Base-by-base conservation (phyloP, 2,888 invertebrate species). In the Phrixothrix hirtus region DNA sequence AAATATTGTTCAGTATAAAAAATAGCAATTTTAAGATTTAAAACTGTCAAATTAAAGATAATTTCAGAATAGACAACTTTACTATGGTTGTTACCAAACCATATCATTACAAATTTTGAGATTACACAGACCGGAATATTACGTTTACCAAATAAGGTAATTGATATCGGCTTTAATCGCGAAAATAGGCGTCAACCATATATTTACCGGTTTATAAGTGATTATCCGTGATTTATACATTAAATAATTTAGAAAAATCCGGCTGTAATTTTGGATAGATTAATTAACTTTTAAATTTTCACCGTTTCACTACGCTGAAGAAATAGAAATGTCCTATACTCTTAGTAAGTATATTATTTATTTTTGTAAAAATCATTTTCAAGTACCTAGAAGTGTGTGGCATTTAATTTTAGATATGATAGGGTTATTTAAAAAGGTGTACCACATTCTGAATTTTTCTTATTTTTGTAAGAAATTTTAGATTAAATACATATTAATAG, bases 101-200 rank as follows among this genome's bases (percentile, higher is more conserved):
- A 25, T 43, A 31, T 32, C 39, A 36, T 46, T 13, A 36, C 41
- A 52, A 46, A 45, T 52, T 34, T 52, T n/a, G 31, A 46, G 36
- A 47, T 46, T 47, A 42, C 14, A 27, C 26, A 25, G 41, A 41
- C 38, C 39, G 38, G 39, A 37, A 37, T 30, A 35, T 12, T 46
- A 47, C 46, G 52, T 53, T 53, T 53, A 53, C 53, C 53, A 53
- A 42, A 53, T 53, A 48, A 38, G 53, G 53, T 43, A 53, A 53
- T 53, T 53, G 47, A 32, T 44, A 44, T 50, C 53, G 31, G 36
- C 35, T 32, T 46, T 31, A 48, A 34, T 21, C 6, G 27, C 27
- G 13, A 12, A 10, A 34, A 48, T 38, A 53, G 53, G 53, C 53
- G 53, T 47, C 41, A 38, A 47, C 53, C 42, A 34, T 15, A 29